These are phyloP conservation scores for Xestia c-nigrum DNA, from an alignment of 2,888 invertebrate species.

Conservation along the genomic window DNA sequence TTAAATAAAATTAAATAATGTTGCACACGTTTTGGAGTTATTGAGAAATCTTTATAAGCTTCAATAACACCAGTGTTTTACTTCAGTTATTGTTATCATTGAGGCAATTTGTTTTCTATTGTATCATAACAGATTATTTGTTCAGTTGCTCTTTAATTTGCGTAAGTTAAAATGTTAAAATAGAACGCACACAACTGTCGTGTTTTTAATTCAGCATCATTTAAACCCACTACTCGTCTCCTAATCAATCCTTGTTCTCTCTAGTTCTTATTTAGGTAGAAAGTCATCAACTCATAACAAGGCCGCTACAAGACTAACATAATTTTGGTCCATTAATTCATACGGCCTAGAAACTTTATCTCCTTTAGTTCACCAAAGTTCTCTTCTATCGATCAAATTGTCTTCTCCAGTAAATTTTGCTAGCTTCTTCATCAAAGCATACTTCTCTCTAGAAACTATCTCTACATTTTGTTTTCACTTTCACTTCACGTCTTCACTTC, in stretches of 20 bases:
- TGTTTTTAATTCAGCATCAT: background rate
- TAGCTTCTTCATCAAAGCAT: background rate
- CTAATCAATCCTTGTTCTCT: background rate
- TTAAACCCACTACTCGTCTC: background rate
- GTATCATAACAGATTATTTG: constrained; percentile 18
- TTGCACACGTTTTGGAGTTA: constrained; percentile 3
- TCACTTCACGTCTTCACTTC: background rate
- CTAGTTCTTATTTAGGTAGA: background rate
- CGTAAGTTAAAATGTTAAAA: constrained; percentile 13
- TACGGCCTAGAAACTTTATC: too few relatives aligned
- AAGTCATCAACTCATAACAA: background rate
- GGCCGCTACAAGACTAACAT: too few relatives aligned
- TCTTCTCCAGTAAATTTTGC: background rate
- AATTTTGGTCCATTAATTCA: too few relatives aligned
- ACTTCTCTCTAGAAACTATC: too few relatives aligned
- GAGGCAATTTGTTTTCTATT: constrained; percentile 3
- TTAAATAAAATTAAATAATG: constrained; percentile 20
- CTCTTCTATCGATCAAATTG: background rate
- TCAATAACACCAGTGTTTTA: background rate
- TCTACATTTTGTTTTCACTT: background rate
- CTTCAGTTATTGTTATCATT: background rate
- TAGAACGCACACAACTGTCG: background rate
- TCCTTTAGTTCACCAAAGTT: background rate
- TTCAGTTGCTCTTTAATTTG: constrained; percentile 26
- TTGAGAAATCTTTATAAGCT: constrained; percentile 40